A percentile compares a stretch with the other conserved stretches of the same genome.
These are phyloP conservation scores for Oreochromis tanganicae DNA, from an alignment of 2,113 vertebrate genomes.

Conservation along the genomic window DNA sequence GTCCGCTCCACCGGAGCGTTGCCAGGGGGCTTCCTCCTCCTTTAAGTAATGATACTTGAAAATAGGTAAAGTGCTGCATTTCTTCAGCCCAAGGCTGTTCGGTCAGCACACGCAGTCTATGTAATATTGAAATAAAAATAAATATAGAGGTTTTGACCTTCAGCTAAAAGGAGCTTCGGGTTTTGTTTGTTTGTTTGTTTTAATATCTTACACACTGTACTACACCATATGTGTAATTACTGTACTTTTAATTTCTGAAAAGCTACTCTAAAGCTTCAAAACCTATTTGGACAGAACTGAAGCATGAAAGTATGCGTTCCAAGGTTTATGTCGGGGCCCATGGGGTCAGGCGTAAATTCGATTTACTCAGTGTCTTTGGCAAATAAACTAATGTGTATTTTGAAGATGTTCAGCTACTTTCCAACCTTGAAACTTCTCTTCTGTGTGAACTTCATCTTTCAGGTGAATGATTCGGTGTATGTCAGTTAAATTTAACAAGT, in stretches of 20 bases:
- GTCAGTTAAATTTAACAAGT: neutral
- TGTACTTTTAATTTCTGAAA: neutral
- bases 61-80: neutral
- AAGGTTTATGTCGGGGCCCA: neutral
- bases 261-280: neutral
- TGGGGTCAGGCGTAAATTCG: neutral
- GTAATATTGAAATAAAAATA: neutral
- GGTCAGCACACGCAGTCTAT: neutral
- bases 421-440: neutral
- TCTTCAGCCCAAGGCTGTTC: neutral
- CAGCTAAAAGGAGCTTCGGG: neutral
- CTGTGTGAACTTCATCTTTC: neutral
- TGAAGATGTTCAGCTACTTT: neutral
- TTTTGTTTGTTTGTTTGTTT: neutral
- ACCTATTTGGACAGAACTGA: neutral
- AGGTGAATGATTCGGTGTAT: neutral
- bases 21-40: neutral
- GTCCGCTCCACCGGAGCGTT: neutral
- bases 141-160: neutral
- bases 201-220: neutral
- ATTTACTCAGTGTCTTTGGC: neutral
- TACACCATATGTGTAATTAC: neutral
- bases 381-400: neutral
- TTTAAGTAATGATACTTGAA: neutral
- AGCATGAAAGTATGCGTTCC: neutral